Percentiles rank a stretch among this genome's conserved stretches.
phyloP scores from a whole-genome alignment of 2,113 vertebrate genomes.

The Ptychochromis oligacanthus region DNA sequence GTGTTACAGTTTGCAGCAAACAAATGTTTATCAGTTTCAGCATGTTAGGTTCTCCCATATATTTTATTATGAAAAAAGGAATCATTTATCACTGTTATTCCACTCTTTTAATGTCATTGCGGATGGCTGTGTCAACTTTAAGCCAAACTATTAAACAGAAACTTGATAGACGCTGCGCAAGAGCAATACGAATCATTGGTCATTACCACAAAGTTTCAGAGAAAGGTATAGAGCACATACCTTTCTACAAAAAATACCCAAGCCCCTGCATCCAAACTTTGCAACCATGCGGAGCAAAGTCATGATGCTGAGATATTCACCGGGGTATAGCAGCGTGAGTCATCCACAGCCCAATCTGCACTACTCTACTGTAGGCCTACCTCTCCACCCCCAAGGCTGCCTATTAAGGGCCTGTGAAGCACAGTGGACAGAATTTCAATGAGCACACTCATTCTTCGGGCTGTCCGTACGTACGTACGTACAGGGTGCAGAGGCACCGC shows the following conservation, averaged over 20 bases:
- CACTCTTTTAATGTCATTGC: not conserved
- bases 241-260: slow-evolving; percentile 25
- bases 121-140: not conserved
- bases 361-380: slow-evolving; percentile 61
- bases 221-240: not conserved
- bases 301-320: slow-evolving; percentile 58
- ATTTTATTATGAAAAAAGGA: not conserved
- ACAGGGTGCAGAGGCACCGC: slow-evolving; percentile 13
- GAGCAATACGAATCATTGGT: not conserved
- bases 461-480: slow-evolving; percentile 39
- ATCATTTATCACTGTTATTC: not conserved
- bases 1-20: not conserved
- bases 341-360: slow-evolving; percentile 60
- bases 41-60: not conserved
- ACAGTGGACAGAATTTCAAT: slow-evolving; percentile 69
- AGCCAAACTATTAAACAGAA: not conserved
- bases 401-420: slow-evolving; percentile 66
- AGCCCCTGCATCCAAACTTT: slow-evolving; percentile 55
- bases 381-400: slow-evolving; percentile 62
- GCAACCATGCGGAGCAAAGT: slow-evolving; percentile 53
- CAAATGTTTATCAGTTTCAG: not conserved
- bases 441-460: slow-evolving; percentile 52
- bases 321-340: slow-evolving; percentile 65
- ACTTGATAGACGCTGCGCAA: slow-evolving; percentile 9
- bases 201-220: not conserved